Evolutionary conservation across 2,888 invertebrate genomes (phyloP), one percentile per base, ranked within the genome.

Genomic region (Diachrysia chrysitis): DNA sequence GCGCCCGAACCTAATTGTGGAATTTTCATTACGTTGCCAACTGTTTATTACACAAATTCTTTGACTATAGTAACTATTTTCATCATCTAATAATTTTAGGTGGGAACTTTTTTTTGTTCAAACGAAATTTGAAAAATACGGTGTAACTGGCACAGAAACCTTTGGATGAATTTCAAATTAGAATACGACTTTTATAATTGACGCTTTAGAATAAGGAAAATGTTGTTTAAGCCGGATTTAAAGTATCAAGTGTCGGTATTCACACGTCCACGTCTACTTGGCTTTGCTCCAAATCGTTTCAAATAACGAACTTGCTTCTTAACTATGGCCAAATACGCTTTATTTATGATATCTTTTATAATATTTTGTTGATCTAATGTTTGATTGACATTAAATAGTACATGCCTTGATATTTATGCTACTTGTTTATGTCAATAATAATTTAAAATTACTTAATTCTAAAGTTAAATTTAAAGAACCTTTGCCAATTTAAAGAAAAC

Each of bases 211-310:
- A 16, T 66, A 73, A 66, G 69, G 63, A 69, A 69, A 72, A 69
- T 59, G 32, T 68, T 51, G n/a, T 48, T 69, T 76, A 72, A 72
- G 66, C 80, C 76, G 78, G 78, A 84, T 85, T 86, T 81, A 76
- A 73, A 83, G 89, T 91, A 92, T 94, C 94, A 87, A 90, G 86
- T 94, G 87, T 91, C 94, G 85, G 83, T 76, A 83, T 87, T 87
- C 84, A 83, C 87, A 88, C 87, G 84, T 87, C 84, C 81, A 73
- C 78, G 56, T 65, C 69, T 76, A 76, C 68, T 86, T 93, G 94
- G 94, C 92, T 69, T 29, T 23, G 23, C 4, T 83, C 92, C 93
- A 93, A 91, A 85, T 71, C 85, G 90, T 90, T 90, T 93, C 89
- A 87, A 88, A 87, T 91, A 89, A 85, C 90, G 78, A 80, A 79